phyloP scores from a whole-genome alignment of 2,888 invertebrate species.

The Deilephila porcellus region DNA sequence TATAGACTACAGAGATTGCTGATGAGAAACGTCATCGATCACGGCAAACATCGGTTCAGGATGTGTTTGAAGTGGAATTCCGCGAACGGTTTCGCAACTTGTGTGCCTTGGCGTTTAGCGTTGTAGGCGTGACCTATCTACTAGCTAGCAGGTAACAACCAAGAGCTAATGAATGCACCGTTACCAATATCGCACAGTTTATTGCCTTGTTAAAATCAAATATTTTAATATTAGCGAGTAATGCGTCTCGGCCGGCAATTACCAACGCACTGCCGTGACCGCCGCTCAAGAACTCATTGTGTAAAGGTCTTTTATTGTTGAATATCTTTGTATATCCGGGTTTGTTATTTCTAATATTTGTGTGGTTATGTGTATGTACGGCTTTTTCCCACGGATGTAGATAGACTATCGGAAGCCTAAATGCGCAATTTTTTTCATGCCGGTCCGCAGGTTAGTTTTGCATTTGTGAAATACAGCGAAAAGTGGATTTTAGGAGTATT shows the following conservation, averaged over 20 bases:
- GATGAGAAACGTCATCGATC: no score
- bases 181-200: constrained; percentile 41
- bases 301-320: constrained; percentile 20
- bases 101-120: constrained; percentile 55
- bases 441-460: no score
- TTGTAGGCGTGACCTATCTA: constrained; percentile 59
- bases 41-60: neutral
- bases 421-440: no score
- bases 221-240: constrained; percentile 14
- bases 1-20: no score
- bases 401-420: no score
- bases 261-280: constrained; percentile 31
- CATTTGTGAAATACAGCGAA: no score
- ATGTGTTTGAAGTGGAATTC: constrained; percentile 35
- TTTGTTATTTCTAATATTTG: constrained; percentile 1
- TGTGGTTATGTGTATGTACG: no score
- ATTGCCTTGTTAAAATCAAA: constrained; percentile 30
- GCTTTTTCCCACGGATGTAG: no score
- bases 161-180: constrained; percentile 49
- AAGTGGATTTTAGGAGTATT: no score
- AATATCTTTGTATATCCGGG: neutral
- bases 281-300: constrained; percentile 25
- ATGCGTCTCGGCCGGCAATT: constrained; percentile 13
- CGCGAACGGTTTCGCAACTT: constrained; percentile 51
- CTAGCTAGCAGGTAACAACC: no score